Evolutionary conservation across 2,797 vertebrate genomes (phyloP).

Genomic region (Ptychadena robeensis): DNA sequence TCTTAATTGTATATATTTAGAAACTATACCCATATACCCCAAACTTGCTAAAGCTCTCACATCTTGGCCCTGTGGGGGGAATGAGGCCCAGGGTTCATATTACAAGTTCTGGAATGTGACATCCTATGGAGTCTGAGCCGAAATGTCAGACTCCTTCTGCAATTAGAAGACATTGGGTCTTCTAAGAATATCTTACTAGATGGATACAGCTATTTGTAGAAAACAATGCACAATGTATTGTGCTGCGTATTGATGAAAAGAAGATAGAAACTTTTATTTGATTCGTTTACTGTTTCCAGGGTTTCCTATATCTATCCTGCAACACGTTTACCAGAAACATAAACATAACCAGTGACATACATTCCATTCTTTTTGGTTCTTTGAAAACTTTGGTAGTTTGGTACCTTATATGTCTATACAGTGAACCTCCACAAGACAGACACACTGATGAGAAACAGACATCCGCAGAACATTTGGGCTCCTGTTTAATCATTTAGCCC

Average conservation of each 20-base stretch:
- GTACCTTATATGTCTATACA: slow-evolving; percentile 46
- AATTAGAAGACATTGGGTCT: slow-evolving; percentile 3
- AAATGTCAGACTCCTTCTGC: slow-evolving; percentile 45
- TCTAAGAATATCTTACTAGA: slow-evolving; percentile 25
- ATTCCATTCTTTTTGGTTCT: slow-evolving; percentile 42
- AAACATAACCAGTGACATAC: slow-evolving; percentile 42
- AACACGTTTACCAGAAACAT: slow-evolving; percentile 1
- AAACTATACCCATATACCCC: slow-evolving; percentile 27
- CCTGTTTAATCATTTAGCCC: slow-evolving; percentile 36
- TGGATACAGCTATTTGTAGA: slow-evolving; percentile 48
- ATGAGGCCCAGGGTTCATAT: slow-evolving; percentile 63
- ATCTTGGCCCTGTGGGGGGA: slow-evolving; percentile 61
- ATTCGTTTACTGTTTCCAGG: neutral
- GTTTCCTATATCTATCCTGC: slow-evolving; percentile 3
- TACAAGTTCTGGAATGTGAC: slow-evolving; percentile 65
- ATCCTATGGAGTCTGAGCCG: slow-evolving; percentile 59
- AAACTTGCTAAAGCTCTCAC: slow-evolving; percentile 57
- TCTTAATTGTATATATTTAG: slow-evolving; percentile 44
- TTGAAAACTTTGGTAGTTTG: slow-evolving; percentile 15
- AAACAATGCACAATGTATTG: slow-evolving; percentile 52
- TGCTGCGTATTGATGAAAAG: neutral
- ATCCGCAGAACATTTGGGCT: slow-evolving; percentile 3
- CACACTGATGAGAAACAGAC: slow-evolving; percentile 41
- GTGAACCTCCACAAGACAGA: slow-evolving; percentile 4
- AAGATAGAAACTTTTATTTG: neutral